Percentiles rank a stretch among this genome's conserved stretches.
Conservation (phyloP, 2,888 invertebrate species). For the Tetramorium bicarinatum region DNA sequence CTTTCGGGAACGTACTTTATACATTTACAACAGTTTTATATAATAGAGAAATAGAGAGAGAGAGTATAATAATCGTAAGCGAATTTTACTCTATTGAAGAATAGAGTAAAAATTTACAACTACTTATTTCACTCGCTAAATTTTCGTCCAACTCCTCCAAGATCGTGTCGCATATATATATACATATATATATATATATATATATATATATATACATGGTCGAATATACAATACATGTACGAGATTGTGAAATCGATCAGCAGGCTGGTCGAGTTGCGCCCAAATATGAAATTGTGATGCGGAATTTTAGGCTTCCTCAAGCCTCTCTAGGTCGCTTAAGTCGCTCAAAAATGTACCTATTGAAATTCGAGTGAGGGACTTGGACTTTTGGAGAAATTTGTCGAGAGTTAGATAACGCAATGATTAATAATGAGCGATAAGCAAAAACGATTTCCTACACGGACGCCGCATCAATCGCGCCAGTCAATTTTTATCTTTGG, state of each 20-base stretch:
- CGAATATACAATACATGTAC: neutral
- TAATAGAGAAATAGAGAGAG: conserved; percentile 35
- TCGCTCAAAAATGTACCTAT: neutral
- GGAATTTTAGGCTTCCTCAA: too few relatives aligned
- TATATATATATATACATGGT: neutral
- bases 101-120: too few relatives aligned
- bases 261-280: neutral
- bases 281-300: neutral
- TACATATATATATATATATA: too few relatives aligned
- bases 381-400: neutral
- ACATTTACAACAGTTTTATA: neutral
- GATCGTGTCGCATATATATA: too few relatives aligned
- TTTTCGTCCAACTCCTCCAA: neutral
- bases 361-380: neutral
- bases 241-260: too few relatives aligned
- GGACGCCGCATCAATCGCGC: conserved; percentile 36
- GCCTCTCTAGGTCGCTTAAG: neutral
- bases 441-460: conserved; percentile 23
- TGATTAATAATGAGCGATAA: conserved; percentile 60
- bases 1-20: neutral
- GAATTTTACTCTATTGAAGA: neutral
- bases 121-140: too few relatives aligned
- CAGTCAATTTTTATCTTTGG: neutral
- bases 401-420: conserved; percentile 39
- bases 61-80: conserved; percentile 16